A percentile compares a stretch with the other conserved stretches of the same genome.
Conservation (phyloP, 2,797 vertebrate genomes). For the Rachycentron canadum region DNA sequence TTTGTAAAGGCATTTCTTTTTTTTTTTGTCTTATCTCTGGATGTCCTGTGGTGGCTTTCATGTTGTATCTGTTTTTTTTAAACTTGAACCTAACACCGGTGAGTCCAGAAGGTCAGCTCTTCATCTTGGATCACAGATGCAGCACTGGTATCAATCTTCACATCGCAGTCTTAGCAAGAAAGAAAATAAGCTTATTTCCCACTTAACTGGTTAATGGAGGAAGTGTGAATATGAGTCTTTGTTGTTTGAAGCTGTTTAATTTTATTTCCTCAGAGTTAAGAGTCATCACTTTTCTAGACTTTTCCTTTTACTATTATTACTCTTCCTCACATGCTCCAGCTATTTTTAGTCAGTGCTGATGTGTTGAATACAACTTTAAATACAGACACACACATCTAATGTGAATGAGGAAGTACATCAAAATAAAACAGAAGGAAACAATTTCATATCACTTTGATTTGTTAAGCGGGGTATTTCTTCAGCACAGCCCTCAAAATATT, state of each 20-base stretch:
- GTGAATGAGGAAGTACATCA: constrained; percentile 1
- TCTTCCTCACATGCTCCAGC: constrained; percentile 20
- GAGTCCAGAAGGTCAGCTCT: neutral
- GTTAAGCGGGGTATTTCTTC: constrained; percentile 13
- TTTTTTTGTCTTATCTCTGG: too few relatives aligned
- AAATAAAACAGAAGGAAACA: constrained; percentile 16
- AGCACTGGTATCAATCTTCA: neutral
- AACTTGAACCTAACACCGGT: neutral
- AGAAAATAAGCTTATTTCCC: neutral
- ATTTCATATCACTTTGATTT: constrained; percentile 22
- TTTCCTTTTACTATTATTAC: too few relatives aligned
- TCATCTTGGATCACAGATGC: neutral
- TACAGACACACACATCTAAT: constrained; percentile 4
- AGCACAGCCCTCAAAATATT: constrained; percentile 3
- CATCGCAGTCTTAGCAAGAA: neutral
- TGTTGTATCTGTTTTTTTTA: neutral
- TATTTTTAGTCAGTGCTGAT: constrained; percentile 12
- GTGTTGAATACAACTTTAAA: constrained; percentile 7
- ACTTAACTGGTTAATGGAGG: neutral
- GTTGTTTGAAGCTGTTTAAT: neutral
- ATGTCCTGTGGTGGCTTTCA: neutral
- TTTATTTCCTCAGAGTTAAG: neutral
- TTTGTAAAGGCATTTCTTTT: too few relatives aligned
- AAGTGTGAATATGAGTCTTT: neutral
- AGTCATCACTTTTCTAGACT: neutral